Conservation (phyloP, 2,888 invertebrate genomes). For the Pasiphila rectangulata region DNA sequence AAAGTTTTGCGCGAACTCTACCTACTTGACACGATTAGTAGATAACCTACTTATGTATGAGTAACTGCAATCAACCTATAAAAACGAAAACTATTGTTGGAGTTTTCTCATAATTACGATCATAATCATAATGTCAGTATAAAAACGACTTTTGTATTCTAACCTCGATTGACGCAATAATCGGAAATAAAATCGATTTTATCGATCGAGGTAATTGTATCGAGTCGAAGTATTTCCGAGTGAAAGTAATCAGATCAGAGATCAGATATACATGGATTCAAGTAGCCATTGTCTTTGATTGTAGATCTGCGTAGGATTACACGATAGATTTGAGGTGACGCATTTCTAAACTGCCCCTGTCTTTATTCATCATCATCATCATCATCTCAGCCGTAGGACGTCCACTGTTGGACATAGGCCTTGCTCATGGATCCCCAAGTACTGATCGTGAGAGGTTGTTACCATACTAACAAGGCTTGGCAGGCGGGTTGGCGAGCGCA, state of each 20-base stretch:
- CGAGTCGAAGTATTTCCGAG: slow-evolving; percentile 17
- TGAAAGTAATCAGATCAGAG: slow-evolving; percentile 33
- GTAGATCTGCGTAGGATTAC: too few species aligned
- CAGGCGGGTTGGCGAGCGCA: too few species aligned
- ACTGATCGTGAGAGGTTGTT: too few species aligned
- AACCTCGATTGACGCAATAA: slow-evolving; percentile 47
- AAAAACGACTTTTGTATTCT: slow-evolving; percentile 22
- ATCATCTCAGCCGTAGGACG: too few species aligned
- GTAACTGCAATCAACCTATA: background rate
- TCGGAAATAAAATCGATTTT: slow-evolving; percentile 33
- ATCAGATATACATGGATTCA: slow-evolving; percentile 15
- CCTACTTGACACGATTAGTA: background rate
- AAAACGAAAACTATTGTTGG: background rate
- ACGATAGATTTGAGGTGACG: too few species aligned
- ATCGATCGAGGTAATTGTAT: slow-evolving; percentile 27
- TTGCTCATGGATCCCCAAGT: too few species aligned
- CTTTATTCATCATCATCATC: too few species aligned
- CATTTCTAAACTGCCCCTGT: too few species aligned
- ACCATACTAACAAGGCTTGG: too few species aligned
- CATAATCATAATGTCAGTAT: slow-evolving; percentile 24
- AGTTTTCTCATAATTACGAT: slow-evolving; percentile 25
- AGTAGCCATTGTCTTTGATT: slow-evolving; percentile 22
- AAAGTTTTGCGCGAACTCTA: too few species aligned
- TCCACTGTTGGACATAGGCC: too few species aligned
- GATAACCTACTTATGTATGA: background rate